Conservation (phyloP, 2,113 vertebrate genomes). For the Xenotilapia flavipinnis region DNA sequence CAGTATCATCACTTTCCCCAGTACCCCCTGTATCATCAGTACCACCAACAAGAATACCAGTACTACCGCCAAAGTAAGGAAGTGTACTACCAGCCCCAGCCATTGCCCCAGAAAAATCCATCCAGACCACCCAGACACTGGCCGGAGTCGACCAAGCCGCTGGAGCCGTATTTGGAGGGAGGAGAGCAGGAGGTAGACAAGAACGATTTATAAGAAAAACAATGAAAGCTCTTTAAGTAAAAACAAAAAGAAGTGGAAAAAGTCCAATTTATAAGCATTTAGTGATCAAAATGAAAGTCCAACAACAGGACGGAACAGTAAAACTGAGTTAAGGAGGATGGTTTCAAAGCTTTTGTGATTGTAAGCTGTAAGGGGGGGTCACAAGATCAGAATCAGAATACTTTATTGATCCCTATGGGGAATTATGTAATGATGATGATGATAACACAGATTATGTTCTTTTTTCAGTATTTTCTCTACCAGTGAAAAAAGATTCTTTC, state of each 20-base stretch:
- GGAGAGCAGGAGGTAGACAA: slow-evolving; percentile 68
- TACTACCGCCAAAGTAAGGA: slow-evolving; percentile 36
- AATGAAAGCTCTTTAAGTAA: not conserved
- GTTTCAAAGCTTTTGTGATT: not conserved
- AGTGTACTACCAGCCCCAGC: slow-evolving; percentile 34
- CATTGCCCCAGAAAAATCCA: slow-evolving; percentile 44
- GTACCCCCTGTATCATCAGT: slow-evolving; percentile 40
- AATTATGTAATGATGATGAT: not conserved
- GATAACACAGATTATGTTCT: not conserved
- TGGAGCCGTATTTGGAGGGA: slow-evolving; percentile 70
- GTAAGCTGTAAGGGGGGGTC: not conserved
- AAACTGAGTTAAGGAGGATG: not conserved
- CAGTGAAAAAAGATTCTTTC: not conserved
- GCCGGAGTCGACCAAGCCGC: slow-evolving; percentile 39
- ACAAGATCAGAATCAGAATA: not conserved
- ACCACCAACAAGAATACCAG: slow-evolving; percentile 35
- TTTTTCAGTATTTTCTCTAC: not conserved
- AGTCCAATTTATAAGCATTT: not conserved
- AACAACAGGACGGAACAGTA: not conserved
- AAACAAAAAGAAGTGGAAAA: not conserved
- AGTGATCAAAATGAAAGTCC: not conserved
- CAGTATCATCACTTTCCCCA: slow-evolving; percentile 46
- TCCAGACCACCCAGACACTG: slow-evolving; percentile 52
- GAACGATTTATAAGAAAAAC: not conserved
- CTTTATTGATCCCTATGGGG: not conserved